Conservation (phyloP, 1,140 invertebrate genomes). For the Leptestheria dahalacensis region DNA sequence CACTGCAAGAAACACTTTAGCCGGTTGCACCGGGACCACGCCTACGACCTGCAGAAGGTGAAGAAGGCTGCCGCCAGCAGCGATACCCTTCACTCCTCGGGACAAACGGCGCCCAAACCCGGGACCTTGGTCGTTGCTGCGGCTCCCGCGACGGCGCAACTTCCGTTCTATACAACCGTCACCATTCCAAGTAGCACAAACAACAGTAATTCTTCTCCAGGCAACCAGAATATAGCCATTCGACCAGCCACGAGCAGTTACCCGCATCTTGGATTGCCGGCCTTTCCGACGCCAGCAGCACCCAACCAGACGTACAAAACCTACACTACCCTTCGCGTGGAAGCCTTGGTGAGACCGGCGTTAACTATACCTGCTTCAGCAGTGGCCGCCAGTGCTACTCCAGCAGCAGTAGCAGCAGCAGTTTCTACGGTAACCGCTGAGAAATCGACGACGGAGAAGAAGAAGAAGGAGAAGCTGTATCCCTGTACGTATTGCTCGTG, state of each 20-base stretch:
- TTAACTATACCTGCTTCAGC: background rate
- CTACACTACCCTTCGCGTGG: slow-evolving; percentile 13
- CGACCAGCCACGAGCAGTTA: slow-evolving; percentile 20
- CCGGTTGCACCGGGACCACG: slow-evolving; percentile 50
- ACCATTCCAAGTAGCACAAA: background rate
- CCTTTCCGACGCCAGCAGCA: slow-evolving; percentile 9
- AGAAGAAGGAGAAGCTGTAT: slow-evolving; percentile 41
- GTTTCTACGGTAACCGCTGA: background rate
- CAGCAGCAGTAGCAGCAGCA: background rate
- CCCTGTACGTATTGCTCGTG: slow-evolving; percentile 74
- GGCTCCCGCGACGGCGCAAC: slow-evolving; percentile 10
- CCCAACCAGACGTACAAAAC: slow-evolving; percentile 12
- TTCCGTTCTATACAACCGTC: slow-evolving; percentile 13
- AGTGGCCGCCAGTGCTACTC: background rate
- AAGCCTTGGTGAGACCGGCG: slow-evolving; percentile 12
- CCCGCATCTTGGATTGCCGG: slow-evolving; percentile 11
- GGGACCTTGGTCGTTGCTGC: slow-evolving; percentile 10
- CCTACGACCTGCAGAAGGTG: slow-evolving; percentile 70
- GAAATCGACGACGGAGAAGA: slow-evolving; percentile 24
- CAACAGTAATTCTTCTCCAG: slow-evolving; percentile 17
- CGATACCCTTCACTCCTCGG: slow-evolving; percentile 15
- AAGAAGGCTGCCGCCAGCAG: slow-evolving; percentile 25
- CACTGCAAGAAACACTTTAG: slow-evolving; percentile 88
- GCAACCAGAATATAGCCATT: slow-evolving; percentile 30
- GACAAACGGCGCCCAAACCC: slow-evolving; percentile 13